A percentile compares a stretch with the other conserved stretches of the same genome.
These are phyloP conservation scores for Kryptolebias ocellatus DNA, from an alignment of 2,797 vertebrate genomes.

Conservation along the genomic window DNA sequence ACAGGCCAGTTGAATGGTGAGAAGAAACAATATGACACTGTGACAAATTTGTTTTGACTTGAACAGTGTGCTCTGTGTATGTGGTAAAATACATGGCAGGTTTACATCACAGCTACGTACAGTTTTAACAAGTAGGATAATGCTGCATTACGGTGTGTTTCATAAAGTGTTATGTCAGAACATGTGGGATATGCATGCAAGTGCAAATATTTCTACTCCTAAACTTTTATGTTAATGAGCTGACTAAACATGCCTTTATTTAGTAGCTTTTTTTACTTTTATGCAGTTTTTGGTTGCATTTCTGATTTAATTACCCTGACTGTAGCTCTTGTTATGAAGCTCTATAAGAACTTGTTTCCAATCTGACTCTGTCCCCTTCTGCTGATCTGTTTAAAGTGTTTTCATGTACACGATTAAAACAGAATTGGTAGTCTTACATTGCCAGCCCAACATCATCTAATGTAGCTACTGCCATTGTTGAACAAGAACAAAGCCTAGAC, in stretches of 20 bases:
- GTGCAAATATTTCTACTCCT: too few species aligned
- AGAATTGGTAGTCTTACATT: too few species aligned
- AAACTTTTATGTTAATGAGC: too few species aligned
- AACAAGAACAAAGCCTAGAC: too few species aligned
- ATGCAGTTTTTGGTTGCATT: neutral
- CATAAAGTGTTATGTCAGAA: conserved; percentile 1
- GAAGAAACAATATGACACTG: conserved; percentile 20
- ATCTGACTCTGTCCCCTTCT: too few species aligned
- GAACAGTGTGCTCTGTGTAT: neutral
- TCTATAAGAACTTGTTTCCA: too few species aligned
- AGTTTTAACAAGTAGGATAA: neutral
- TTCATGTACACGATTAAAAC: too few species aligned
- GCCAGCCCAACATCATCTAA: neutral
- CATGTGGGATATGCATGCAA: too few species aligned
- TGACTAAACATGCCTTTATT: too few species aligned
- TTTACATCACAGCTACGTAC: neutral
- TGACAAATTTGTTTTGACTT: neutral
- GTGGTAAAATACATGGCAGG: neutral
- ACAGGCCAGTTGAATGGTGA: conserved; percentile 33
- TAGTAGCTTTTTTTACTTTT: too few species aligned
- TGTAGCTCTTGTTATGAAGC: too few species aligned
- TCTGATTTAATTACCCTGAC: neutral
- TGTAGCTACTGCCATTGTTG: neutral
- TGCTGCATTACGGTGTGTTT: neutral
- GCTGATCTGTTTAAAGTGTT: neutral